These are phyloP conservation scores for Antheraea mylitta DNA, from an alignment of 1,140 invertebrate genomes.

Conservation along the genomic window DNA sequence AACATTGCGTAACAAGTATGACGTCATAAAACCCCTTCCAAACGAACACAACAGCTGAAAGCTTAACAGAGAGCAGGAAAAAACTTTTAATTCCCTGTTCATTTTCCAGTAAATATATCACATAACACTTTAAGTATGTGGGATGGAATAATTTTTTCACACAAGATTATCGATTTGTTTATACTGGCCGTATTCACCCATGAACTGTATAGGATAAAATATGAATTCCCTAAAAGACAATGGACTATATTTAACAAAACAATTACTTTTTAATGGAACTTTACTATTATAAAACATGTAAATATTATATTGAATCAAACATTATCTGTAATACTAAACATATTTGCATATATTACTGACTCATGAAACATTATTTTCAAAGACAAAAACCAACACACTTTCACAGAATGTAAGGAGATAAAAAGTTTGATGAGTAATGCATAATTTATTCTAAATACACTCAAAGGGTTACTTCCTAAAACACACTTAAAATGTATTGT, in stretches of 20 bases:
- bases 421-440: too few relatives aligned
- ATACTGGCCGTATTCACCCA: not conserved
- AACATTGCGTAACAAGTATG: not conserved
- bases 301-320: not conserved
- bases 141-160: not conserved
- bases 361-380: too few relatives aligned
- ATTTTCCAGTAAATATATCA: not conserved
- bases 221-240: too few relatives aligned
- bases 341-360: too few relatives aligned
- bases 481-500: too few relatives aligned
- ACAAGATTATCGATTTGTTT: too few relatives aligned
- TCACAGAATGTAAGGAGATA: too few relatives aligned
- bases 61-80: constrained; percentile 8
- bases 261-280: not conserved
- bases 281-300: too few relatives aligned
- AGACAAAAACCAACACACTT: too few relatives aligned
- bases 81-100: constrained; percentile 6
- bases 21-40: not conserved
- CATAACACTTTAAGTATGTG: not conserved
- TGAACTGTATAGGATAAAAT: not conserved
- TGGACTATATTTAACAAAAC: not conserved
- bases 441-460: too few relatives aligned
- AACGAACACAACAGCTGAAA: constrained; percentile 13
- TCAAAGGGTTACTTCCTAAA: too few relatives aligned
- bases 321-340: too few relatives aligned